phyloP scores from a whole-genome alignment of 2,888 invertebrate species.

The Aromia moschata region DNA sequence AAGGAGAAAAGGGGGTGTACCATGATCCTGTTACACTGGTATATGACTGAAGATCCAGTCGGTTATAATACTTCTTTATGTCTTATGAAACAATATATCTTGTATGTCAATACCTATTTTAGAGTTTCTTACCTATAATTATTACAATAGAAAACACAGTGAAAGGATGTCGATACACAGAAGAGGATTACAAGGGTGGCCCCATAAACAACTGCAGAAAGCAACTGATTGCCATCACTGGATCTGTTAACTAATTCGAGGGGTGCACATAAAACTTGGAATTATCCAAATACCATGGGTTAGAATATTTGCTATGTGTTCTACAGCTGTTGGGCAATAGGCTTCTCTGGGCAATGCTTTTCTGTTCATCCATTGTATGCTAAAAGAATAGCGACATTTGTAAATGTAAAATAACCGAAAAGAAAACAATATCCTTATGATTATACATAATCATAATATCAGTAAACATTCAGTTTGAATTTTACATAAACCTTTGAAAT shows the following conservation, averaged over 20 bases:
- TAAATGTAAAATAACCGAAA: no score
- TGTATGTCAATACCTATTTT: no score
- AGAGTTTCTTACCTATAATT: slow-evolving; percentile 67
- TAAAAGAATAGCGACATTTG: slow-evolving; percentile 48
- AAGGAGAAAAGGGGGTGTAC: no score
- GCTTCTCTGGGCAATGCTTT: slow-evolving; percentile 78
- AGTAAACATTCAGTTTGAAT: no score
- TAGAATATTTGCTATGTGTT: slow-evolving; percentile 90
- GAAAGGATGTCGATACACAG: slow-evolving; percentile 89
- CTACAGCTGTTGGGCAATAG: slow-evolving; percentile 87
- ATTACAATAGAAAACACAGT: slow-evolving; percentile 83
- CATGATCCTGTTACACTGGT: no score
- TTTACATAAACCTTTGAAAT: no score
- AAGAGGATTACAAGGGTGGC: slow-evolving; percentile 85
- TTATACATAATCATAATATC: no score
- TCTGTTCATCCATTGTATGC: slow-evolving; percentile 80
- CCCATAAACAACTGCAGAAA: slow-evolving; percentile 88
- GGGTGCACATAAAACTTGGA: slow-evolving; percentile 83
- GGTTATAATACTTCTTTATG: no score
- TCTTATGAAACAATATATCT: no score
- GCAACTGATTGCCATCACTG: slow-evolving; percentile 75
- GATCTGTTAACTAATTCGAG: slow-evolving; percentile 80
- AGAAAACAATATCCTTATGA: no score
- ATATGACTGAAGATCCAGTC: no score
- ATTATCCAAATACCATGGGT: slow-evolving; percentile 91